Percentiles rank a stretch among this genome's conserved stretches.
These are phyloP conservation scores for Sebastes ruberrimus DNA, from an alignment of 2,797 vertebrate species.

Conservation along the genomic window DNA sequence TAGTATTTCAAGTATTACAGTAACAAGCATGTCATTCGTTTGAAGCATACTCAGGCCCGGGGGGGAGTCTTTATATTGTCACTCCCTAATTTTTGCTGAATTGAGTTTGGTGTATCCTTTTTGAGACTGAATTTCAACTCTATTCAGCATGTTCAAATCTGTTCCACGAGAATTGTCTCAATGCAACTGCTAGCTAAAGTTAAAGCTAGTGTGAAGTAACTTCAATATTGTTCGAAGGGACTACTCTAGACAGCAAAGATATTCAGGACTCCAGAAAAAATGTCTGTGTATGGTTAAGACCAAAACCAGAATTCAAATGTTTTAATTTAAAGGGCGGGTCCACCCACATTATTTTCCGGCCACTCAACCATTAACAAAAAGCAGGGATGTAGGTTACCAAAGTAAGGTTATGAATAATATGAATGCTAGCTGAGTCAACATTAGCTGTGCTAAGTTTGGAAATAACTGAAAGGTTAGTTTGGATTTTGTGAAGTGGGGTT, in stretches of 20 bases:
- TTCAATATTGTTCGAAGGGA: no score
- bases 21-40: neutral
- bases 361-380: neutral
- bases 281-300: no score
- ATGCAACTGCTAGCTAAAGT: no score
- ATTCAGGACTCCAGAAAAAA: no score
- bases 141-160: no score
- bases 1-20: neutral
- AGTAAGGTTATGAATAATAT: neutral
- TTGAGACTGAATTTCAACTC: no score
- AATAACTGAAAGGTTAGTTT: no score
- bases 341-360: rapidly evolving
- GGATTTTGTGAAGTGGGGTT: no score
- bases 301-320: neutral
- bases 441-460: neutral
- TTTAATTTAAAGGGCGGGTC: neutral
- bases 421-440: neutral
- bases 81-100: neutral
- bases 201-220: no score
- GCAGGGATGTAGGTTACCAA: neutral
- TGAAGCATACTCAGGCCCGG: neutral
- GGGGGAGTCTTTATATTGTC: neutral
- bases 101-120: no score
- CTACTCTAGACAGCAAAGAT: no score
- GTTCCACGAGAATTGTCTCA: no score